Evolutionary conservation across 2,797 vertebrate genomes (phyloP).

Genomic region (Tadarida brasiliensis): DNA sequence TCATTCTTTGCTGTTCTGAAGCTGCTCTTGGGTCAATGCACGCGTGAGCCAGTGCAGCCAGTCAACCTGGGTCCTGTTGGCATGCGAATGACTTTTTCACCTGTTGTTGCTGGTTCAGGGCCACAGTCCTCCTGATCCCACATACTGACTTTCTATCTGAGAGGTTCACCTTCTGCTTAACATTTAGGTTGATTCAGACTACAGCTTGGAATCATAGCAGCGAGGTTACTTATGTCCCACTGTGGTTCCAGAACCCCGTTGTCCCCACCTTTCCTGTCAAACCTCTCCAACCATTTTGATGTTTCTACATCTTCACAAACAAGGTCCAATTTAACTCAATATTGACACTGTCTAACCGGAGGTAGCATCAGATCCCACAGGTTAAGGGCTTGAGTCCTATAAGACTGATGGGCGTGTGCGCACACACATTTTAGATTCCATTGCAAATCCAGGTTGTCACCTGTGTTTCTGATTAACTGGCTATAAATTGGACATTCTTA

Average conservation of each 20-base stretch:
- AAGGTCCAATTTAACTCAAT: slow-evolving; percentile 78
- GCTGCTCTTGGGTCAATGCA: slow-evolving; percentile 98
- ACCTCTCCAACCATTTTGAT: slow-evolving; percentile 71
- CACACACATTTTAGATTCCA: neutral
- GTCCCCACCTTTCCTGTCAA: slow-evolving; percentile 38
- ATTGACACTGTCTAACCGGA: neutral
- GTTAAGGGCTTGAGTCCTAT: neutral
- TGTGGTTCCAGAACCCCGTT: neutral
- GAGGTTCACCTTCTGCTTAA: slow-evolving; percentile 24
- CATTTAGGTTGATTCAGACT: neutral
- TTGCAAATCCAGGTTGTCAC: neutral
- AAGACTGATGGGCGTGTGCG: no score
- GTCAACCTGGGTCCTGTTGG: slow-evolving; percentile 97
- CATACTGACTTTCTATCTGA: slow-evolving; percentile 89
- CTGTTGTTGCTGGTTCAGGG: slow-evolving; percentile 96
- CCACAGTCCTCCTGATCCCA: slow-evolving; percentile 99
- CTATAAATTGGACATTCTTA: neutral
- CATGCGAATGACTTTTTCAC: slow-evolving; percentile 98
- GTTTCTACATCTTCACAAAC: slow-evolving; percentile 84
- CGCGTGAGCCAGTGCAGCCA: slow-evolving; percentile 97
- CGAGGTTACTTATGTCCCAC: slow-evolving; percentile 5
- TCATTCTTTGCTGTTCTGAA: slow-evolving; percentile 91
- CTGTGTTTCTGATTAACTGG: neutral
- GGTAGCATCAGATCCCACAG: no score
- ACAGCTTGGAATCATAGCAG: neutral